These are phyloP conservation scores for Polymixis lichenea DNA, from an alignment of 2,888 invertebrate species.

Conservation along the genomic window DNA sequence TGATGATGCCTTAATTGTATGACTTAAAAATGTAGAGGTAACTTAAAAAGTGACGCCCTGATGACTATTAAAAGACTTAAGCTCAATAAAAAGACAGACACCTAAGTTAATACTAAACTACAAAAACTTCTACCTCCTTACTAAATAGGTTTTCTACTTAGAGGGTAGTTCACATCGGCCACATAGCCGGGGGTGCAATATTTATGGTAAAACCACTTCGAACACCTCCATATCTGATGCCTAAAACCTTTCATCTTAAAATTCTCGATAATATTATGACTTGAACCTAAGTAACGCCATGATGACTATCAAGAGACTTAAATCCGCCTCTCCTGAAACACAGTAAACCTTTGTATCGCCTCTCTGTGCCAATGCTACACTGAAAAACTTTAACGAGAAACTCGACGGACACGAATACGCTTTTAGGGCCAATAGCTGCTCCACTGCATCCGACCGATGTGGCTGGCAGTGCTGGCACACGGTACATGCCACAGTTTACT, in stretches of 20 bases:
- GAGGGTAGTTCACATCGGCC: neutral
- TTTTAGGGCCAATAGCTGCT: slow-evolving; percentile 78
- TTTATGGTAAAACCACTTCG: neutral
- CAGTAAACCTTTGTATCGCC: slow-evolving; percentile 56
- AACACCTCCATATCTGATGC: neutral
- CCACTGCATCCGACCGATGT: slow-evolving; percentile 63
- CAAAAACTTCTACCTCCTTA: neutral
- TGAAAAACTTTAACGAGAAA: slow-evolving; percentile 79
- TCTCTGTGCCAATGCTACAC: slow-evolving; percentile 58
- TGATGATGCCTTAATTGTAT: no score
- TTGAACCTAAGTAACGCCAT: slow-evolving; percentile 7
- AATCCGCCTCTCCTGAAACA: slow-evolving; percentile 20
- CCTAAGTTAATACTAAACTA: neutral
- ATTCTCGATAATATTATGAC: neutral
- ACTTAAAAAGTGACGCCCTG: slow-evolving; percentile 4
- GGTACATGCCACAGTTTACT: slow-evolving; percentile 69
- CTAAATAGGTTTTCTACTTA: neutral
- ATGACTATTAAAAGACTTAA: slow-evolving; percentile 30
- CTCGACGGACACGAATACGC: slow-evolving; percentile 83
- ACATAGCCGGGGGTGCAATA: neutral
- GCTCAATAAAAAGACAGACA: neutral
- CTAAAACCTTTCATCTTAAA: neutral
- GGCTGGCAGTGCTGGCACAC: slow-evolving; percentile 64
- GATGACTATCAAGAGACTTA: slow-evolving; percentile 28
- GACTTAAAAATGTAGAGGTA: neutral